These are phyloP conservation scores for Seriola rivoliana DNA, from an alignment of 2,113 vertebrate species.

Conservation along the genomic window DNA sequence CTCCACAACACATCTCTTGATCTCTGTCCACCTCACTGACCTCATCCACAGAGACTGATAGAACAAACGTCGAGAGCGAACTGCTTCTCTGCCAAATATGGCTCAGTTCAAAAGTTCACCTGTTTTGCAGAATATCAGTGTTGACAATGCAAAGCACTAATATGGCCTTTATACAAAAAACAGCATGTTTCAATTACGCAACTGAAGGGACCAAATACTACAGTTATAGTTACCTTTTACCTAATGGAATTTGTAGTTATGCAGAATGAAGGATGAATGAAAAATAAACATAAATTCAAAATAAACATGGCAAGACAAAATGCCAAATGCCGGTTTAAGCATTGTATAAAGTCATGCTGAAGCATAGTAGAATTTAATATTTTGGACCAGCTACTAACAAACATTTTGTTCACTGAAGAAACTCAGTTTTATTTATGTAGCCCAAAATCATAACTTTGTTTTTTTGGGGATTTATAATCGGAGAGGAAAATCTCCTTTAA, in stretches of 20 bases:
- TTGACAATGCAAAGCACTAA: conserved; percentile 45
- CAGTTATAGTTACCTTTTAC: conserved; percentile 1
- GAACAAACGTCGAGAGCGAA: conserved; percentile 31
- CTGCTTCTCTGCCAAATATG: conserved; percentile 31
- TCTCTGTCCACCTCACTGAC: conserved; percentile 55
- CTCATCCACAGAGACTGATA: conserved; percentile 44
- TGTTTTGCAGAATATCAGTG: conserved; percentile 21
- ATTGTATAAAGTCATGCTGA: background rate
- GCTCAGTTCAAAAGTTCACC: conserved; percentile 47
- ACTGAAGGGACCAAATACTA: conserved; percentile 2
- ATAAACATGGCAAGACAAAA: background rate
- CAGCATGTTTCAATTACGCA: background rate
- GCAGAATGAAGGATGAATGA: background rate
- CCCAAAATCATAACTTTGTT: background rate
- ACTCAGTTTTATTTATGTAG: background rate
- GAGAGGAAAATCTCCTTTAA: too few species aligned
- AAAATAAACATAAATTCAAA: background rate
- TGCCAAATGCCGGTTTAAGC: background rate
- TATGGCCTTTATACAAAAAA: background rate
- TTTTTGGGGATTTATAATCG: background rate
- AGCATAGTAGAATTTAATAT: background rate
- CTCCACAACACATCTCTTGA: conserved; percentile 41
- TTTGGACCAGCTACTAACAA: background rate
- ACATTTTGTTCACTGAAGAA: too few species aligned
- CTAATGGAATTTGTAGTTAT: conserved; percentile 2